These are phyloP conservation scores for Drosophila eugracilis DNA, from an alignment of 1,140 invertebrate genomes.

Conservation along the genomic window DNA sequence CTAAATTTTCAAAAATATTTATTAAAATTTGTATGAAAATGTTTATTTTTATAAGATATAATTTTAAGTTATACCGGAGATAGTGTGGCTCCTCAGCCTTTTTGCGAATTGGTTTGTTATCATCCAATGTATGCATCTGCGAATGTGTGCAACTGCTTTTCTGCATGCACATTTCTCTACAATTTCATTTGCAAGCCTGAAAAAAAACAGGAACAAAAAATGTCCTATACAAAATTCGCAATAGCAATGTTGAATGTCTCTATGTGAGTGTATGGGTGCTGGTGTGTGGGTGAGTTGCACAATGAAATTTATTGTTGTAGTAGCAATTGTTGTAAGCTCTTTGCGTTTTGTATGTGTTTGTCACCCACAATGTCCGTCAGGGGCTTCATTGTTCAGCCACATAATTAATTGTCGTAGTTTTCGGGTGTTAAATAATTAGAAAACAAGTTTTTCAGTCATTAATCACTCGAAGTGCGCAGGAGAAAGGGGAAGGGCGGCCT, in stretches of 20 bases:
- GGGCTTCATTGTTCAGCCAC: constrained; percentile 80
- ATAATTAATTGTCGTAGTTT: constrained; percentile 84
- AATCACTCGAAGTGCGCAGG: constrained; percentile 59
- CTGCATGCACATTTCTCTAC: constrained; percentile 46
- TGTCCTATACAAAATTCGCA: constrained; percentile 54
- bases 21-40: too few species aligned
- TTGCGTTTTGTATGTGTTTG: constrained; percentile 38
- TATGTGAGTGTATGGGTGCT: constrained; percentile 14
- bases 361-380: constrained; percentile 65
- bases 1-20: too few species aligned
- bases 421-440: constrained; percentile 82
- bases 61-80: too few species aligned
- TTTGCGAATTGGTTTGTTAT: neutral
- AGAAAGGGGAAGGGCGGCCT: constrained; percentile 6
- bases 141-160: constrained; percentile 10
- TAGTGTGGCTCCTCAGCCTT: too few species aligned
- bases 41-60: too few species aligned
- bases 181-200: constrained; percentile 63
- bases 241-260: constrained; percentile 41
- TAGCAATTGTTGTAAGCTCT: constrained; percentile 70
- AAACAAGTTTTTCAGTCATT: constrained; percentile 79
- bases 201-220: constrained; percentile 38
- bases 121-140: constrained; percentile 5
- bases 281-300: constrained; percentile 42
- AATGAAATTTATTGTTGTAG: constrained; percentile 79